phyloP scores from a whole-genome alignment of 2,113 vertebrate genomes.

The Brachyhypopomus gauderio region DNA sequence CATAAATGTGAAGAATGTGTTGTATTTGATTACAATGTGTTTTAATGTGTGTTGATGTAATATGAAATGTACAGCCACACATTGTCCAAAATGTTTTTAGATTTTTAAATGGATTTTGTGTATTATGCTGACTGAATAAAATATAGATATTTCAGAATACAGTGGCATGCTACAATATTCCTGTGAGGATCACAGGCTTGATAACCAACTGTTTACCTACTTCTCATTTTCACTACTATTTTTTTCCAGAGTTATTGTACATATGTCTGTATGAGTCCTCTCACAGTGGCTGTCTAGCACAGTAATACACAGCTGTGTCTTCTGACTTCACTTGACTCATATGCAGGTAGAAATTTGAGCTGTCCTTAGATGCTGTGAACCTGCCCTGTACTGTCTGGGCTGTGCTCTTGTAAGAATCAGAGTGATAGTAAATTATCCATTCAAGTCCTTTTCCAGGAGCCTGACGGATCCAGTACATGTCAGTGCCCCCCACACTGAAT shows the following conservation, averaged over 20 bases:
- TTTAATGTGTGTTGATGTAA: no score
- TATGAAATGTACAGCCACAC: no score
- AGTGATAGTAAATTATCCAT: constrained; percentile 49
- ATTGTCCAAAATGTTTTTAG: no score
- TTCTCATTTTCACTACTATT: background rate
- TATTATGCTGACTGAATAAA: no score
- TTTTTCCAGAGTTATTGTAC: constrained; percentile 40
- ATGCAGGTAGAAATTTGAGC: constrained; percentile 36
- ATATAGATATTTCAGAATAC: no score
- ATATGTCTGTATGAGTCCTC: constrained; percentile 2
- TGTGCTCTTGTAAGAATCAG: background rate
- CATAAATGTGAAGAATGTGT: background rate
- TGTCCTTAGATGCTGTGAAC: background rate
- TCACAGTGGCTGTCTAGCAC: constrained; percentile 10
- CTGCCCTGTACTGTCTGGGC: background rate
- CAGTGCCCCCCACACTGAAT: background rate
- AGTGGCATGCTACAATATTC: no score
- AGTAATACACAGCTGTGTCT: constrained; percentile 49
- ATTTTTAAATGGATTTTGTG: no score
- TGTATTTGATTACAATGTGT: no score
- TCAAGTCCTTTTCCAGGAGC: constrained; percentile 47
- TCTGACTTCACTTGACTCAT: constrained; percentile 44
- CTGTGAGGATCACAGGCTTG: no score
- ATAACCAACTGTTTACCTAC: no score
- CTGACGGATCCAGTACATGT: constrained; percentile 54